Evolutionary conservation across 2,888 invertebrate genomes (phyloP), one percentile per base, ranked within the genome.

Genomic region (Phasia obesa): DNA sequence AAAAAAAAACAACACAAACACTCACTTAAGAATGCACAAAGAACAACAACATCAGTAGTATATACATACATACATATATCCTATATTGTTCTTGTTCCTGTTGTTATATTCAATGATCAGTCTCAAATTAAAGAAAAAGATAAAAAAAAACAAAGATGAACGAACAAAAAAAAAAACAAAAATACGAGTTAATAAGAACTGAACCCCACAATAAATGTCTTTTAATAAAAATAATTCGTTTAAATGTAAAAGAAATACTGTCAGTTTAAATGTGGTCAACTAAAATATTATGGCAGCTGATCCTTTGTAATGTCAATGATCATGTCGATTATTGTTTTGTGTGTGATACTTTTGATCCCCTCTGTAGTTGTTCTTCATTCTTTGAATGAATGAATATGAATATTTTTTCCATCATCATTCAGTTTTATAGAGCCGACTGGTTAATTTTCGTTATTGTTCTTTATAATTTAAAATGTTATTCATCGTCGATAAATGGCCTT

Each of bases 231-330:
- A 11, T 5, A 69, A 62, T 62, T 59, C n/a, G 11, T 60, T n/a
- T 42, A 60, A 76, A 51, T 51, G 31, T 55, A 53, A 74, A 31
- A 59, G 59, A 13, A 21, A 38, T n/a, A 59, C 17, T 42, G 31
- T 44, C 35, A 15, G 67, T 44, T 67, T 59, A 60, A 81, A 81
- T 81, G 81, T 55, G 81, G 67, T 44, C 73, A 81, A 77, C 73
- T 81, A 67, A 81, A 81, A 77, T 81, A 77, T 81, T 81, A 77
- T 77, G 81, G 77, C 81, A 81, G 81, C 81, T 81, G 81, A 81
- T 77, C 73, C 62, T 77, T 67, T 77, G 17, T 77, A 67, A 44
- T 77, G 73, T 65, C 65, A 77, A 62, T 81, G 73, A 67, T 73
- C 67, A 77, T 60, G 67, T 80, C 77, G 77, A 77, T 81, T 77